Evolutionary conservation across 2,113 vertebrate genomes (phyloP).

Genomic region (Mesocricetus auratus): DNA sequence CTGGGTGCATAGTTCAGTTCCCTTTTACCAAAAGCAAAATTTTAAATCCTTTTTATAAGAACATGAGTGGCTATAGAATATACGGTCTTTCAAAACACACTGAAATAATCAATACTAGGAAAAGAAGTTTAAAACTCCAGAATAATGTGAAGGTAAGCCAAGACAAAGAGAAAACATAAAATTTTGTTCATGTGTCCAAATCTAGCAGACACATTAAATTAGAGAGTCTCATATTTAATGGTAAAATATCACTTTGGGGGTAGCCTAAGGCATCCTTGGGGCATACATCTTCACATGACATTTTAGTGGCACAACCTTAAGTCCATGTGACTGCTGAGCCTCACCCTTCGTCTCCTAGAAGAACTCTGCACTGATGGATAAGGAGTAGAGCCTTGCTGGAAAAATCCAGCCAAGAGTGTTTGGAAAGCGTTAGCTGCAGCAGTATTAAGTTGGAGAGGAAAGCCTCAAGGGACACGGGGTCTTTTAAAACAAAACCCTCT

Average conservation of each 20-base stretch:
- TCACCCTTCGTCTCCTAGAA: not conserved
- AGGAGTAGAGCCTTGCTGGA: not conserved
- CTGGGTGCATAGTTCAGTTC: not conserved
- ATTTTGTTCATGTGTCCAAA: not conserved
- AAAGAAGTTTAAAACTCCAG: not conserved
- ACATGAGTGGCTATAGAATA: not conserved
- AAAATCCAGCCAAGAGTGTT: conserved; percentile 31
- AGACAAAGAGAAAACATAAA: not conserved
- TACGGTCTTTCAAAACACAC: conserved; percentile 1
- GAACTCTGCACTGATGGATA: not conserved
- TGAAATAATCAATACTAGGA: not conserved
- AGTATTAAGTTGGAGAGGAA: not conserved
- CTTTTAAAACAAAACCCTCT: not conserved
- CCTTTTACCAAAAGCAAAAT: conserved; percentile 46
- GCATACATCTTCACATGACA: not conserved
- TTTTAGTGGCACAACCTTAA: not conserved
- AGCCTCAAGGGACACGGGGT: not conserved
- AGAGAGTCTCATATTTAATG: not conserved
- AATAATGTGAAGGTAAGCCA: not conserved
- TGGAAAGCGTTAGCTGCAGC: not conserved
- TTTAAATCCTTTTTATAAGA: conserved; percentile 26
- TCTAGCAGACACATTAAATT: not conserved
- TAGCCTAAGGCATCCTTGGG: not conserved
- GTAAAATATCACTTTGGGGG: not conserved
- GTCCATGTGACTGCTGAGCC: not conserved